phyloP scores from a whole-genome alignment of 2,113 vertebrate species.

The Osmerus eperlanus region DNA sequence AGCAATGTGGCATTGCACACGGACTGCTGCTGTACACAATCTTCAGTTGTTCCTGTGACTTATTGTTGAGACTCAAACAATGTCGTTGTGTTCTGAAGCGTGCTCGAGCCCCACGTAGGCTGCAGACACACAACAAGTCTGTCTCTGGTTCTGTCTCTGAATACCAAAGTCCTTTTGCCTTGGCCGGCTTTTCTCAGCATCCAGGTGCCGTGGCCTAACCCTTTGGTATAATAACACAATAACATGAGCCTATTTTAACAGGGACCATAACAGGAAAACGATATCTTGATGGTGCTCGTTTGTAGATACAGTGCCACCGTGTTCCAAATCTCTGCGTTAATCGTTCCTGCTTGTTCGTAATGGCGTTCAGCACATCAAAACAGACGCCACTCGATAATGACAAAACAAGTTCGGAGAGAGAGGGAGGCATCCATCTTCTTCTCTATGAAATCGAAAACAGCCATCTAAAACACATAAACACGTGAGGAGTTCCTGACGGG shows the following conservation, averaged over 20 bases:
- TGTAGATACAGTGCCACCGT: background rate
- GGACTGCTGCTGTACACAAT: too few species aligned
- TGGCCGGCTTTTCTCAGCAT: background rate
- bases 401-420: slow-evolving; percentile 47
- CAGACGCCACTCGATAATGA: slow-evolving; percentile 40
- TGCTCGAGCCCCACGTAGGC: too few species aligned
- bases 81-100: too few species aligned
- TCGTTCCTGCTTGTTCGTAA: background rate
- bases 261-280: background rate
- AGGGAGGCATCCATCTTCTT: slow-evolving; percentile 51
- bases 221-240: background rate
- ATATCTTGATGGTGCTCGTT: background rate
- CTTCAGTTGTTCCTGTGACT: too few species aligned
- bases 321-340: background rate
- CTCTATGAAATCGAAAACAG: slow-evolving; percentile 66
- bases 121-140: too few species aligned
- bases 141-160: too few species aligned
- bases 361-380: slow-evolving; percentile 21
- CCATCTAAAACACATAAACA: slow-evolving; percentile 74
- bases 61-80: too few species aligned
- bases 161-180: too few species aligned
- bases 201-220: background rate
- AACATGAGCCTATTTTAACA: background rate
- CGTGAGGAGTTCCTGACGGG: slow-evolving; percentile 55
- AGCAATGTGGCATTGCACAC: too few species aligned